These are phyloP conservation scores for Probosciger aterrimus DNA, from an alignment of 2,113 vertebrate species.

Conservation along the genomic window DNA sequence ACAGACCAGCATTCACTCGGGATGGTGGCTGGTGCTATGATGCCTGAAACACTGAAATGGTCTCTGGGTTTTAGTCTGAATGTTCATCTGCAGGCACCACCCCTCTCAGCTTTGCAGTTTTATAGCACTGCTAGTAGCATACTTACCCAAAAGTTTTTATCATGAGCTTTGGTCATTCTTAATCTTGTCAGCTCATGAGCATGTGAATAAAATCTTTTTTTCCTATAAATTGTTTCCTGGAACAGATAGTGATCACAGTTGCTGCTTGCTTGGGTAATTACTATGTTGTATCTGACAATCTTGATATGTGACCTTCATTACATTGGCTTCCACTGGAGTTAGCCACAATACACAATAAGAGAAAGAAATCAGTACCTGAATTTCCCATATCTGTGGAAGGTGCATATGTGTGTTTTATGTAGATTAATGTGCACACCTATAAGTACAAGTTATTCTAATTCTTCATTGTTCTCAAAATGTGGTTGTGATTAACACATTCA, in stretches of 20 bases:
- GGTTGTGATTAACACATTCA: background rate
- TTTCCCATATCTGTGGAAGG: background rate
- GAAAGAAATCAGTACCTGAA: background rate
- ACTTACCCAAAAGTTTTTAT: background rate
- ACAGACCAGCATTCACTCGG: background rate
- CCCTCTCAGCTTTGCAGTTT: background rate
- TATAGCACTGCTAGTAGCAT: background rate
- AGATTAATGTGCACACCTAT: background rate
- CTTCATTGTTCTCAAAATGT: background rate
- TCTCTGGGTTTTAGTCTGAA: background rate
- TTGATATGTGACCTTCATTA: slow-evolving; percentile 1
- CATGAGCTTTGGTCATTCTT: background rate
- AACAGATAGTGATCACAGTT: background rate
- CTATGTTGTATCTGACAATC: background rate
- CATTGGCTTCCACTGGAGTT: background rate
- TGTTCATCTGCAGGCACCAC: background rate
- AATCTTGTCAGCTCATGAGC: background rate
- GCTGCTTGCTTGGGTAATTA: background rate
- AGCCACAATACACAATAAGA: background rate
- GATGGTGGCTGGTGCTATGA: background rate
- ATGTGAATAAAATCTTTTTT: background rate
- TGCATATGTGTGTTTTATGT: background rate
- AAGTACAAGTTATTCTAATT: background rate
- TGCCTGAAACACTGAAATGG: background rate
- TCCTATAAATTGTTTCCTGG: background rate